Percentiles rank a stretch among this genome's conserved stretches.
These are phyloP conservation scores for Phaonia tiefii DNA, from an alignment of 2,888 invertebrate genomes.

Conservation along the genomic window DNA sequence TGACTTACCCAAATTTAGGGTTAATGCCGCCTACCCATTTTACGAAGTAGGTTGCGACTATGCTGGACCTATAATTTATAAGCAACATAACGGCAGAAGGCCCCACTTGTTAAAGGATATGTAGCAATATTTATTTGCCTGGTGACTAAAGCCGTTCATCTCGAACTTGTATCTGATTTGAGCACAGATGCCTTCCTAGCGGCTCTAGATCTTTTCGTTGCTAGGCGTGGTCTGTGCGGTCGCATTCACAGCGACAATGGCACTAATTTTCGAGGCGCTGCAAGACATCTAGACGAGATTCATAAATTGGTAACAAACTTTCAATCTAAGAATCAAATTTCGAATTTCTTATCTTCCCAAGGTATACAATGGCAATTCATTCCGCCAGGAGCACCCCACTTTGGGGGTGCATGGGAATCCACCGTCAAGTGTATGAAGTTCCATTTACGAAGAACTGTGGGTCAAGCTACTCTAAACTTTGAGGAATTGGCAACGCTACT, in stretches of 20 bases:
- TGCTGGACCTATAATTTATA: conserved; percentile 27
- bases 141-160: conserved; percentile 1
- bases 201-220: conserved; percentile 16
- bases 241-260: conserved; percentile 37
- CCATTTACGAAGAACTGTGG: conserved; percentile 43
- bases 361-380: neutral
- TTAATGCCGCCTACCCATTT: neutral
- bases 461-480: conserved; percentile 22
- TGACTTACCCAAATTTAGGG: conserved; percentile 54
- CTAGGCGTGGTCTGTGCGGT: conserved; percentile 13
- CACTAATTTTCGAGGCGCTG: conserved; percentile 38
- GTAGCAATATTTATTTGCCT: conserved; percentile 36
- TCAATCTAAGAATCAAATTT: conserved; percentile 27
- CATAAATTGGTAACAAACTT: conserved; percentile 43
- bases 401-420: conserved; percentile 53
- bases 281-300: too few relatives aligned
- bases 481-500: conserved; percentile 50
- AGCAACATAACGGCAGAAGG: conserved; percentile 24
- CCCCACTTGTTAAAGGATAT: conserved; percentile 37
- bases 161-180: neutral
- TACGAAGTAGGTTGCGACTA: conserved; percentile 24
- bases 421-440: conserved; percentile 46
- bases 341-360: neutral
- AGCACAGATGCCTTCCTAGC: conserved; percentile 43
- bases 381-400: conserved; percentile 26